Evolutionary conservation across 2,113 vertebrate genomes (phyloP).

Genomic region (Xenopus tropicalis): UCB_Xtro_10.0 CM004447.2:46402001-46402500

Average conservation of each 20-base stretch:
- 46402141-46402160: neutral
- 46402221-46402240: neutral
- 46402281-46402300: no score
- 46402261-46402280: no score
- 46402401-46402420: no score
- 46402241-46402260: neutral
- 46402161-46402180: neutral
- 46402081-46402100: neutral
- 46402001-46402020: neutral
- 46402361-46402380: no score
- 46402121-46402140: neutral
- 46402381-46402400: no score
- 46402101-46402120: neutral
- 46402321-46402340: no score
- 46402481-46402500: no score
- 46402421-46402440: no score
- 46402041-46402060: neutral
- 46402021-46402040: neutral
- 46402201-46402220: neutral
- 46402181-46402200: neutral
- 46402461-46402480: no score
- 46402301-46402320: no score
- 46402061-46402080: constrained; percentile 2
- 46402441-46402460: no score
- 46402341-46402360: no score